Base-by-base conservation (phyloP, 1,140 invertebrate genomes). In the Stenopsyche tienmushanensis region DNA sequence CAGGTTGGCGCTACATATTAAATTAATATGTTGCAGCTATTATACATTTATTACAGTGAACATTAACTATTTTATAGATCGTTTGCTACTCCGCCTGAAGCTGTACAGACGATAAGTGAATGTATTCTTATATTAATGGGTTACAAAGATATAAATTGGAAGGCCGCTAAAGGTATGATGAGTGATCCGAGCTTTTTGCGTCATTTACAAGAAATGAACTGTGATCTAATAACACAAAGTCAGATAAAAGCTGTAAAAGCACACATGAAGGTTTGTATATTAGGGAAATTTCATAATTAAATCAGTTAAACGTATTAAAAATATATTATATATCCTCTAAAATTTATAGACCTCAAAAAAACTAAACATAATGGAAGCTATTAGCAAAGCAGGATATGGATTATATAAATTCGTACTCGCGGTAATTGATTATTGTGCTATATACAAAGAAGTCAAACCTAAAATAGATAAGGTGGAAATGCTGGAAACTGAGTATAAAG, bases 131-230 rank as follows among this genome's bases (percentile, higher is more conserved):
- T 95, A 54, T 82, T 96, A 17, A 83, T 87, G 67, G 90, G 90
- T 1, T 82, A 88, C 8, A 92, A 90, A 69, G 93, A 96, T 49
- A 86, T 95, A 0, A 90, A 85, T 39, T 96, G 93, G 93, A 95
- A 95, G 78, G 85, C 86, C 10, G 92, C 91, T 0, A 94, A 93
- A 73, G 90, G 83, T 10, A 90, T 96, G 86, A 94, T 96, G 92
- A 85, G 90, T 0, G 93, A 96, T 75, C 88, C 91, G 0, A 91
- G 86, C 75, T 96, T 96, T 75, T 73, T 96, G 1, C 83, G 84
- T 65, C 83, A 80, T 23, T 77, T 96, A 1, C 90, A 90, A 78
- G 90, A 94, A 72, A 89, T 95, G 86, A 90, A 95, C 73, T 90
- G 88, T 64, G 89, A 96, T 71, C 80, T 84, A 10, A 89, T 96